Evolutionary conservation across 2,888 invertebrate genomes (phyloP).

Genomic region (Microctonus hyperodae): DNA sequence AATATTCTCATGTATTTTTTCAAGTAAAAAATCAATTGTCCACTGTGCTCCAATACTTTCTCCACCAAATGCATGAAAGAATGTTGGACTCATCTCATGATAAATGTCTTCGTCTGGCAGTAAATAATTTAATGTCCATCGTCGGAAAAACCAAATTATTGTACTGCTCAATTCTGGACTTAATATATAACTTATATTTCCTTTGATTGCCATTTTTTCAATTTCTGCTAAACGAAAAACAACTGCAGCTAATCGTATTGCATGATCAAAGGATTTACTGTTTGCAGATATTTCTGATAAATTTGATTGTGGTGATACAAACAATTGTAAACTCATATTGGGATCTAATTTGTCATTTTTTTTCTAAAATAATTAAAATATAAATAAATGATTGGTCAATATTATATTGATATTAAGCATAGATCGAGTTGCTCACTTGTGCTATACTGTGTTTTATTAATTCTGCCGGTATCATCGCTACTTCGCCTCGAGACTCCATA

Average conservation of each 20-base stretch:
- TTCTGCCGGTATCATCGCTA: constrained; percentile 71
- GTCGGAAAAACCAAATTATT: constrained; percentile 79
- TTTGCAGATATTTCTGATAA: constrained; percentile 52
- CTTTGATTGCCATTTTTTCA: constrained; percentile 76
- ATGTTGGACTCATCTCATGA: constrained; percentile 68
- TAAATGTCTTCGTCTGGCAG: constrained; percentile 63
- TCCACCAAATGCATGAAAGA: constrained; percentile 71
- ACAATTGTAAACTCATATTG: constrained; percentile 64
- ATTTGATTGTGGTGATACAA: constrained; percentile 63
- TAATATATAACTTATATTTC: constrained; percentile 71
- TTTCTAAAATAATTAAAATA: constrained; percentile 38
- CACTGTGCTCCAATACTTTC: constrained; percentile 73
- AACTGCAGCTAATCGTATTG: constrained; percentile 72
- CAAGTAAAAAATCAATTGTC: constrained; percentile 71
- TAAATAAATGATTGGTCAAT: not conserved
- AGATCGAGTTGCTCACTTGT: constrained; percentile 64
- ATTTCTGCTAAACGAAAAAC: constrained; percentile 79
- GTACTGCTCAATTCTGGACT: constrained; percentile 83
- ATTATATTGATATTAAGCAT: too few relatives aligned
- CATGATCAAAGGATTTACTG: constrained; percentile 53
- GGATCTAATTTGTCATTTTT: constrained; percentile 58
- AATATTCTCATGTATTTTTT: constrained; percentile 72
- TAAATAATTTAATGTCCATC: constrained; percentile 79
- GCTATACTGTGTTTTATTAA: constrained; percentile 71
- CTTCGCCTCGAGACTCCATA: constrained; percentile 74